Evolutionary conservation across 1,140 invertebrate genomes (phyloP).

Genomic region (Eurosta solidaginis): DNA sequence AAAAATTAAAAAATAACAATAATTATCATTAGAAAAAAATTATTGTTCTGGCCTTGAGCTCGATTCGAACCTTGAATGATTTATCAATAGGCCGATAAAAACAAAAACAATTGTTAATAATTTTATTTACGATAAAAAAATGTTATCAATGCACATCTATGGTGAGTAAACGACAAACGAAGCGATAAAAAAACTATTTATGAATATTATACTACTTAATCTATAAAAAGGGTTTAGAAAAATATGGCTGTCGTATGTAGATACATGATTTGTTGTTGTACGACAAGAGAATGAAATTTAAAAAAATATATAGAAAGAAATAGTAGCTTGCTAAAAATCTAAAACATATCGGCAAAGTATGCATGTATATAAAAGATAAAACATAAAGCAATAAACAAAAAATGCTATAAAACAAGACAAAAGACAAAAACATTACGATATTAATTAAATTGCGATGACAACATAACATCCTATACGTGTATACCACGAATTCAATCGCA

Average conservation of each 20-base stretch:
- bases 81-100: no score
- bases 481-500: no score
- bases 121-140: slow-evolving; percentile 1
- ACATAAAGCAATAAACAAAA: background rate
- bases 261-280: slow-evolving; percentile 10
- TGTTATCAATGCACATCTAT: background rate
- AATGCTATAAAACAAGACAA: background rate
- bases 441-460: background rate
- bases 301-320: background rate
- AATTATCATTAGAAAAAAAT: no score
- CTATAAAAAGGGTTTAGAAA: slow-evolving; percentile 21
- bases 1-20: no score
- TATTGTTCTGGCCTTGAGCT: no score
- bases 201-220: slow-evolving; percentile 13
- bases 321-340: background rate
- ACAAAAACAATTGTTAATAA: no score
- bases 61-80: no score
- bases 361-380: background rate
- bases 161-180: background rate
- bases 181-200: slow-evolving; percentile 1
- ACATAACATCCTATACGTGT: no score
- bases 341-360: background rate
- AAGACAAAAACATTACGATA: background rate
- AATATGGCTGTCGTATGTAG: slow-evolving; percentile 23
- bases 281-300: slow-evolving; percentile 5